Conservation (phyloP, 2,888 invertebrate genomes). For the Drosophila maculinotata region DNA sequence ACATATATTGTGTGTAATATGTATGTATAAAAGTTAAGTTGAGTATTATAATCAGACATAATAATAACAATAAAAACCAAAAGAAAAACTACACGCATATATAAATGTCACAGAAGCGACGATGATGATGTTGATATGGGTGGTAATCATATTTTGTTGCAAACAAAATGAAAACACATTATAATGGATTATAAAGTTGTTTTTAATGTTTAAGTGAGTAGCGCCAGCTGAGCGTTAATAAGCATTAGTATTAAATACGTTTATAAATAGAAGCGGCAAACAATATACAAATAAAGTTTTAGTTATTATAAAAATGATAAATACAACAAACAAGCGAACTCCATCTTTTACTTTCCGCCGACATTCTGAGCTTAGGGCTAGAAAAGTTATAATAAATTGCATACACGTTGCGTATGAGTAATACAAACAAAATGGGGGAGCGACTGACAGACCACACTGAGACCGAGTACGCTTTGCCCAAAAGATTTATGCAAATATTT, state of each 20-base stretch:
- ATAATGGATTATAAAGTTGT: constrained; percentile 74
- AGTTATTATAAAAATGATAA: constrained; percentile 75
- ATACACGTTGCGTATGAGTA: constrained; percentile 57
- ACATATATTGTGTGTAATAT: constrained; percentile 44
- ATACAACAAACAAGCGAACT: constrained; percentile 48
- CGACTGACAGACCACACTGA: constrained; percentile 7
- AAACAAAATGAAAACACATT: constrained; percentile 70
- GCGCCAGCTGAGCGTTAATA: constrained; percentile 71
- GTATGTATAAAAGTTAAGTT: constrained; percentile 54
- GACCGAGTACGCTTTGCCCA: constrained; percentile 17
- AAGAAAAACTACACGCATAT: constrained; percentile 32
- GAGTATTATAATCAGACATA: constrained; percentile 63
- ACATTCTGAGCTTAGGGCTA: constrained; percentile 20
- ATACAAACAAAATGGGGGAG: constrained; percentile 43
- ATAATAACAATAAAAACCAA: constrained; percentile 36
- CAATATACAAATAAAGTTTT: constrained; percentile 73
- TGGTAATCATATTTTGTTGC: constrained; percentile 65
- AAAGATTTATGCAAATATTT: constrained; percentile 79
- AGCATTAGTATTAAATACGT: constrained; percentile 64
- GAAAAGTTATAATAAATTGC: constrained; percentile 57
- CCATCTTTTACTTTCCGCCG: constrained; percentile 16
- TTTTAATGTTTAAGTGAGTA: constrained; percentile 75
- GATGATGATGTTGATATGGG: constrained; percentile 12
- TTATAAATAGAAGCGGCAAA: constrained; percentile 56
- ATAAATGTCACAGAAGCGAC: constrained; percentile 24